Evolutionary conservation across 2,797 vertebrate genomes (phyloP), one percentile per base, ranked within the genome.

Genomic region (Amblyopsis hoosieri): DNA sequence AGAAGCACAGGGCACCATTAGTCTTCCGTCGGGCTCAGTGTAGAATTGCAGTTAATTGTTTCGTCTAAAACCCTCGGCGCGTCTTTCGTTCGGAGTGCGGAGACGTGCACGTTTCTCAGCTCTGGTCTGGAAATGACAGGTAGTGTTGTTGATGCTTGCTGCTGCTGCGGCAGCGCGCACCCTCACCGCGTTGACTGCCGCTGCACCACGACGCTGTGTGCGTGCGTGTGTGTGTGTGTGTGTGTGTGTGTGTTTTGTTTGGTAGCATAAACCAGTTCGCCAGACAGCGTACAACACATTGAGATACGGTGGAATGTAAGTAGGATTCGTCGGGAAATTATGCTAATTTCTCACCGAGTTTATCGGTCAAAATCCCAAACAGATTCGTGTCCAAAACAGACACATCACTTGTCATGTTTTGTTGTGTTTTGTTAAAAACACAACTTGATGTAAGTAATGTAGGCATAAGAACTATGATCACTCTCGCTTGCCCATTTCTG

Each of bases 91-190:
- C 5, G 33, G 33, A 37, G 50, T 48, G 57, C 37, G 46, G 23
- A 54, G 50, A 64, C 14, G 52, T 55, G 54, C 62, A 49, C 49
- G 14, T 60, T 14, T 54, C 53, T 72, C 52, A 56, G 60, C 57
- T 62, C 56, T 56, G 61, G 64, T 60, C 55, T 60, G 51, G 62
- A 31, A 68, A 67, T 45, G 74, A 79, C 80, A 81, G 72, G 78
- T 84, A 75, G 68, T 45, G 66, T 42, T 63, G 23, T 15, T 59
- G 52, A 23, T 23, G 60, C 42, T 13, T 67, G 57, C 12, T 65
- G 67, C 62, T 46, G 78, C 79, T 78, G 85, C 83, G 73, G 84
- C 83, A 85, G 73, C 78, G 86, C 76, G 60, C 74, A 47, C 31
- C 70, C 80, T 77, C 81, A 64, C 73, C 74, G 74, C 67, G 77